These are phyloP conservation scores for Ophioninae sp. DNA, from an alignment of 2,888 invertebrate genomes.

Conservation along the genomic window DNA sequence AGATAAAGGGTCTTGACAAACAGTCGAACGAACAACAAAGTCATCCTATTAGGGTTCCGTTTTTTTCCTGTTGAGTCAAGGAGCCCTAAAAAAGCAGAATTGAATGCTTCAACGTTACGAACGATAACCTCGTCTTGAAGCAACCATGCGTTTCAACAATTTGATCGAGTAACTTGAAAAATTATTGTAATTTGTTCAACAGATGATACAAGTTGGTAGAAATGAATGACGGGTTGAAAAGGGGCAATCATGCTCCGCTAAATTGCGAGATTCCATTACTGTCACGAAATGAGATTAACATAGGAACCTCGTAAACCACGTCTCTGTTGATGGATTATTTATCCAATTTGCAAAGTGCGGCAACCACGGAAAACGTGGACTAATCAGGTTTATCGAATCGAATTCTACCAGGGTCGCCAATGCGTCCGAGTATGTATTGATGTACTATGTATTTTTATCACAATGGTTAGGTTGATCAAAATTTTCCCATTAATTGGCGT, in stretches of 20 bases:
- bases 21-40: too few relatives aligned
- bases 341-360: conserved; percentile 43
- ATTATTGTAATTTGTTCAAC: not conserved
- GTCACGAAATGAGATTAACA: conserved; percentile 2
- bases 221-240: not conserved
- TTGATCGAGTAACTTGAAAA: not conserved
- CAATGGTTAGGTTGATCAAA: conserved; percentile 36
- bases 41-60: too few relatives aligned
- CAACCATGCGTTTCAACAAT: too few relatives aligned
- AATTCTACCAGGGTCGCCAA: conserved; percentile 33
- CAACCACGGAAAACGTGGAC: conserved; percentile 19
- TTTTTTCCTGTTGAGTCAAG: too few relatives aligned
- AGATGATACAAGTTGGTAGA: not conserved
- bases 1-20: too few relatives aligned
- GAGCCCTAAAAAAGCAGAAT: too few relatives aligned
- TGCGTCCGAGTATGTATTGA: not conserved
- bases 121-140: too few relatives aligned
- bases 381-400: conserved; percentile 41
- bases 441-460: conserved; percentile 12
- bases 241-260: conserved; percentile 9
- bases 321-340: conserved; percentile 50
- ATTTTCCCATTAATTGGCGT: conserved; percentile 30
- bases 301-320: conserved; percentile 19
- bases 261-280: conserved; percentile 23
- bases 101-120: too few relatives aligned